These are phyloP conservation scores for Myotis findleyi DNA, from an alignment of 2,797 vertebrate species.

Conservation along the genomic window DNA sequence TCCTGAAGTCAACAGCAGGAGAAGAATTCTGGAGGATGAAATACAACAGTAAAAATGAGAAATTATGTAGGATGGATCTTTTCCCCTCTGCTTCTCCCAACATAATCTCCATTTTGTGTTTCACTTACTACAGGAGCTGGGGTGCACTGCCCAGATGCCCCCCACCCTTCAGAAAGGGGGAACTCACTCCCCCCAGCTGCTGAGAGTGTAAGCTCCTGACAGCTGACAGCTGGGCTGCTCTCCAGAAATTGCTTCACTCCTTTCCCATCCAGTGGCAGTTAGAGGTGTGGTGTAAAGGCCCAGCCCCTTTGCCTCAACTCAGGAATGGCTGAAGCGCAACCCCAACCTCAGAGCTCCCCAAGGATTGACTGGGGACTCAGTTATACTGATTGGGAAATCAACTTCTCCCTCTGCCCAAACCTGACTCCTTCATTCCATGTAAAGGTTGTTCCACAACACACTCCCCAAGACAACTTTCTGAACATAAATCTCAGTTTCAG, in stretches of 20 bases:
- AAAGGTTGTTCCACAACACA: not conserved
- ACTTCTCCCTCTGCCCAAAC: not conserved
- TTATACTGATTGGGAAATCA: not conserved
- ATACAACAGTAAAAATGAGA: slow-evolving; percentile 71
- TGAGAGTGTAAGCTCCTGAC: not conserved
- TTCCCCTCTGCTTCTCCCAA: not conserved
- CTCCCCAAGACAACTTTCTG: not conserved
- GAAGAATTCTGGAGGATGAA: slow-evolving; percentile 89
- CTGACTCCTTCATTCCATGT: not conserved
- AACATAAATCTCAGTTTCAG: not conserved
- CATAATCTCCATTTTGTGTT: not conserved
- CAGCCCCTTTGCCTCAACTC: not conserved
- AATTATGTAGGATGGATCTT: slow-evolving; percentile 67
- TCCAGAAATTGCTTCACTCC: not conserved
- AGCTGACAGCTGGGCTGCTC: not conserved
- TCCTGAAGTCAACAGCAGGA: slow-evolving; percentile 95
- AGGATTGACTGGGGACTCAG: not conserved
- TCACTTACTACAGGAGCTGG: not conserved
- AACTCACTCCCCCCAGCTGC: not conserved
- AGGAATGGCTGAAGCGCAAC: not conserved
- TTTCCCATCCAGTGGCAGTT: not conserved
- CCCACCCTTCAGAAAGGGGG: not conserved
- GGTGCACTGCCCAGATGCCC: no score
- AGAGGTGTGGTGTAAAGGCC: not conserved
- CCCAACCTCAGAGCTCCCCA: not conserved